Conservation (phyloP, 2,888 invertebrate species). For the Cephus nigrinus region DNA sequence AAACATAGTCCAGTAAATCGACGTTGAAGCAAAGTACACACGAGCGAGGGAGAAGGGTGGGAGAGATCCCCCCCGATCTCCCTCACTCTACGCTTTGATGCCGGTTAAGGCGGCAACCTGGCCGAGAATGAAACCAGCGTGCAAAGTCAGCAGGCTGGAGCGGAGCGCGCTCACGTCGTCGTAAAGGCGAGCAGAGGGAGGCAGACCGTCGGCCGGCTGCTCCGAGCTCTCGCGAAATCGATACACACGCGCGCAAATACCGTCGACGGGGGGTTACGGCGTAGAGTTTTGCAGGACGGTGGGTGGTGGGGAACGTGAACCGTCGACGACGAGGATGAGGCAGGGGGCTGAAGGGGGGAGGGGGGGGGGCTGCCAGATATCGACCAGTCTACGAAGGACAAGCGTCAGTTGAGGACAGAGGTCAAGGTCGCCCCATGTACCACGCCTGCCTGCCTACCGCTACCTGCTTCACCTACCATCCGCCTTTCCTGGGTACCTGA, state of each 20-base stretch:
- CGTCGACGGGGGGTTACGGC: neutral
- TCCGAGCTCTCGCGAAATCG: constrained; percentile 7
- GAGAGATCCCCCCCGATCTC: too few relatives aligned
- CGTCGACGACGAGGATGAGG: constrained; percentile 4
- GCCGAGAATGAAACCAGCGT: neutral
- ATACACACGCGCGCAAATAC: constrained; percentile 8
- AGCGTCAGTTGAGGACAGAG: constrained; percentile 58
- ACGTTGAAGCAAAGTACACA: neutral
- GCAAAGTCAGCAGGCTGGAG: neutral
- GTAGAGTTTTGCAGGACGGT: neutral
- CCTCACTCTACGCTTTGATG: neutral
- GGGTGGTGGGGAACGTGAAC: neutral
- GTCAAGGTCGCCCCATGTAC: constrained; percentile 59
- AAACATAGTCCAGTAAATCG: neutral
- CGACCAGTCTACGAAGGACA: constrained; percentile 59
- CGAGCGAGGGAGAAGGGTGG: too few relatives aligned
- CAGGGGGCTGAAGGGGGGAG: constrained; percentile 19
- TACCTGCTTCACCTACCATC: neutral
- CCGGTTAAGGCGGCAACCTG: neutral
- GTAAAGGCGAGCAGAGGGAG: neutral
- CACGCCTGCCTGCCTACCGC: constrained; percentile 32
- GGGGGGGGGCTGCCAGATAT: constrained; percentile 41
- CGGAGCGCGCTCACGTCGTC: neutral
- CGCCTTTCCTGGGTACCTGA: neutral
- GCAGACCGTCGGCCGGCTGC: neutral